These are phyloP conservation scores for Euproctis similis DNA, from an alignment of 2,888 invertebrate species.

Conservation along the genomic window DNA sequence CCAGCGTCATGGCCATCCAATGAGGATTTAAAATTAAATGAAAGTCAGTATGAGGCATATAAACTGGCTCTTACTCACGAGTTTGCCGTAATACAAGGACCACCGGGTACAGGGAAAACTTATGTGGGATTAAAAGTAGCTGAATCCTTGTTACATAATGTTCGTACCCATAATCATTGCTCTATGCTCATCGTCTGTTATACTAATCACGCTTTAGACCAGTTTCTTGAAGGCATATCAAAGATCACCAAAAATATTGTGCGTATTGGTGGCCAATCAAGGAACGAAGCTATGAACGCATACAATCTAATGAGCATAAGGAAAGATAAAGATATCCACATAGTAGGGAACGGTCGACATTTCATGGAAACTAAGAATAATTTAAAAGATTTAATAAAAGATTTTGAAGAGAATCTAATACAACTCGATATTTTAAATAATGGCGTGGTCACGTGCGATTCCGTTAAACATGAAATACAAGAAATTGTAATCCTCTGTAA, in stretches of 20 bases:
- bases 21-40: conserved; percentile 71
- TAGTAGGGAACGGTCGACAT: conserved; percentile 5
- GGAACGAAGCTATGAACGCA: conserved; percentile 57
- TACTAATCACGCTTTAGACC: conserved; percentile 91
- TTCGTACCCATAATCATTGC: conserved; percentile 24
- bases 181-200: conserved; percentile 86
- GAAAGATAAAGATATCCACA: background rate
- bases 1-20: conserved; percentile 64
- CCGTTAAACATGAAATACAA: conserved; percentile 15
- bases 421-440: conserved; percentile 33
- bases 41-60: conserved; percentile 80
- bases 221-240: conserved; percentile 83
- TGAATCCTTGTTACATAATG: conserved; percentile 78
- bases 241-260: conserved; percentile 75
- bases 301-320: conserved; percentile 61
- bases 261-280: conserved; percentile 81
- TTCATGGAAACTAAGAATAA: conserved; percentile 29
- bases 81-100: conserved; percentile 87
- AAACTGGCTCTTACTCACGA: conserved; percentile 80
- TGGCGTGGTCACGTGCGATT: conserved; percentile 30
- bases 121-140: conserved; percentile 84
- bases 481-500: conserved; percentile 20
- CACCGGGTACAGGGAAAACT: conserved; percentile 92
- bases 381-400: conserved; percentile 23
- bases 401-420: conserved; percentile 30